Evolutionary conservation across 2,888 invertebrate genomes (phyloP).

Genomic region (Abscondita cerata): DNA sequence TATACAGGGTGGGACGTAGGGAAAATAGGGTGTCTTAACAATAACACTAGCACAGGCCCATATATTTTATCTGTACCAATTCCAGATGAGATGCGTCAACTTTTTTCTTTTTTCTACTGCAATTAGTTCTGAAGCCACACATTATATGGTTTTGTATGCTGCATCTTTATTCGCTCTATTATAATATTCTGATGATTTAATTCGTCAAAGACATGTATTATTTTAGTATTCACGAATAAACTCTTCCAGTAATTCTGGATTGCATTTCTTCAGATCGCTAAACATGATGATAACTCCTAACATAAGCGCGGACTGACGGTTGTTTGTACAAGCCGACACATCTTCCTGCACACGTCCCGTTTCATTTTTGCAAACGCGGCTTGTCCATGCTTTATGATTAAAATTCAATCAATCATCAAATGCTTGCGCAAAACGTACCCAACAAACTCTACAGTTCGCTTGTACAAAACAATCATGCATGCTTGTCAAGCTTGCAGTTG

Average conservation of each 20-base stretch:
- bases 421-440: neutral
- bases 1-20: too few species aligned
- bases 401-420: neutral
- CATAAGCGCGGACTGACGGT: neutral
- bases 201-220: neutral
- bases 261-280: neutral
- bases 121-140: constrained; percentile 12
- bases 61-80: too few species aligned
- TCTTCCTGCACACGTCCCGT: neutral
- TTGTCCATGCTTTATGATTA: neutral
- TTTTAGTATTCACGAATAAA: neutral
- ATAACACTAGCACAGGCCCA: too few species aligned
- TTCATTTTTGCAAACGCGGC: neutral
- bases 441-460: too few species aligned
- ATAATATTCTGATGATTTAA: neutral
- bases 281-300: neutral
- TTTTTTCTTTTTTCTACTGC: neutral
- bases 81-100: too few species aligned
- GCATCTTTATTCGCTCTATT: neutral
- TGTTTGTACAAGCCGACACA: neutral
- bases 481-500: too few species aligned
- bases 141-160: neutral
- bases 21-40: too few species aligned
- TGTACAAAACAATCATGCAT: too few species aligned
- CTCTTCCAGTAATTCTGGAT: neutral